phyloP scores from a whole-genome alignment of 1,140 invertebrate genomes.

The Zophobas atratus region DNA sequence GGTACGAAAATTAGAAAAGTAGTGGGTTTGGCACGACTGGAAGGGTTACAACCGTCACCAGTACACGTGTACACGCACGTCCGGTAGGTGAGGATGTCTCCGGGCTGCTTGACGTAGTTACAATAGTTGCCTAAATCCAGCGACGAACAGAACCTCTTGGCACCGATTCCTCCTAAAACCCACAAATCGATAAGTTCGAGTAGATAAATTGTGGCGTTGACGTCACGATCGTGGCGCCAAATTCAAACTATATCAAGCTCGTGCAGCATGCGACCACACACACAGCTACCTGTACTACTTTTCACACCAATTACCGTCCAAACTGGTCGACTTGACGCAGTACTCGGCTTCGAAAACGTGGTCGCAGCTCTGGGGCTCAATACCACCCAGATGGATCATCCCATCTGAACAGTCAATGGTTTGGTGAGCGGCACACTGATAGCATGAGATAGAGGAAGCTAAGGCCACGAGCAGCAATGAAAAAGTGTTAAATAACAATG shows the following conservation, averaged over 20 bases:
- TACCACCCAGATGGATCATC: constrained; percentile 75
- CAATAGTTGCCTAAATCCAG: constrained; percentile 94
- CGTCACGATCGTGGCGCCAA: no score
- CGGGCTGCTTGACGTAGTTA: constrained; percentile 89
- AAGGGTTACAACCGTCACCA: constrained; percentile 89
- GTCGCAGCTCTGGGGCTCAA: constrained; percentile 77
- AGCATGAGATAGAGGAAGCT: constrained; percentile 81
- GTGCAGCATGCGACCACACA: no score
- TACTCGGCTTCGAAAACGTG: constrained; percentile 86
- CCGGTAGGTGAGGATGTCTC: constrained; percentile 87
- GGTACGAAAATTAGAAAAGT: background rate
- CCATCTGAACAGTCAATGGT: constrained; percentile 84
- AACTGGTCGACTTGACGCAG: constrained; percentile 88
- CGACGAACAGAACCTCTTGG: constrained; percentile 93
- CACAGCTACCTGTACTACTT: background rate
- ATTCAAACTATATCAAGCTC: no score
- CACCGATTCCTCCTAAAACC: constrained; percentile 88
- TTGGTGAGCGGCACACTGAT: constrained; percentile 84
- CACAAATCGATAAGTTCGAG: background rate
- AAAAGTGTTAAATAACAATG: constrained; percentile 29
- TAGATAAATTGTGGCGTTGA: no score
- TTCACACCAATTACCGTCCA: constrained; percentile 63
- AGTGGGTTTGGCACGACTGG: constrained; percentile 55
- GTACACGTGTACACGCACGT: constrained; percentile 94
- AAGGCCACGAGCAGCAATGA: constrained; percentile 35